A percentile compares a stretch with the other conserved stretches of the same genome.
phyloP scores from a whole-genome alignment of 2,888 invertebrate genomes.

The Doris montereyensis region DNA sequence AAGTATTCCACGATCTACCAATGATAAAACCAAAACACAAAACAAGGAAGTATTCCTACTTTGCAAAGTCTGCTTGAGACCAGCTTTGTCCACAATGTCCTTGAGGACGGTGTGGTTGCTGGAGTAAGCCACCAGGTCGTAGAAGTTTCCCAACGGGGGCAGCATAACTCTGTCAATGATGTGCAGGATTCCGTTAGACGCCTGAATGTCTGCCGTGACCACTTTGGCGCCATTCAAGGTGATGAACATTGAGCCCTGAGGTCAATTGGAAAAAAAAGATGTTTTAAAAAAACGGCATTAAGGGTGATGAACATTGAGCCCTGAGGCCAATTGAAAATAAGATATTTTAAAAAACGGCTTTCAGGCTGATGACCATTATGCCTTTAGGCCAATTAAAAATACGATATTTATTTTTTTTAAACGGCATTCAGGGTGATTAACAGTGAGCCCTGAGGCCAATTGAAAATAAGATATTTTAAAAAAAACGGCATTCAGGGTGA shows the following conservation, averaged over 20 bases:
- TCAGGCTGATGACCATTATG: slow-evolving; percentile 3
- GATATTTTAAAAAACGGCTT: slow-evolving; percentile 1
- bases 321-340: not conserved
- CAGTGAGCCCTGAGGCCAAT: not conserved
- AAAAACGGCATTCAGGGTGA: slow-evolving; percentile 28
- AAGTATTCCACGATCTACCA: no score
- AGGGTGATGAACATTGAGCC: not conserved
- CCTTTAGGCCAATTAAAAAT: not conserved
- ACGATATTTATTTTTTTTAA: no score
- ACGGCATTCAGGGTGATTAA: slow-evolving; percentile 27
- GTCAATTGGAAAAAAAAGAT: not conserved
- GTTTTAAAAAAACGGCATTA: slow-evolving; percentile 14
- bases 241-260: not conserved
- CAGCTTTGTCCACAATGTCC: not conserved
- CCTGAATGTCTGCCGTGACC: slow-evolving; percentile 20
- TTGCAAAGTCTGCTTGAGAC: not conserved
- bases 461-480: not conserved
- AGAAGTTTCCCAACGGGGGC: slow-evolving; percentile 25
- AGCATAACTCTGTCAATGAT: slow-evolving; percentile 32
- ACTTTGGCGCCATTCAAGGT: slow-evolving; percentile 29
- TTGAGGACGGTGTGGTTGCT: not conserved
- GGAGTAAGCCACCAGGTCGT: slow-evolving; percentile 18
- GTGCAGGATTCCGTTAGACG: slow-evolving; percentile 34
- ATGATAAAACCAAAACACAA: no score
- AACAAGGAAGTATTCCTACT: no score